Evolutionary conservation across 2,797 vertebrate species (phyloP), one percentile per base, ranked within the genome.

Genomic region (Synaphobranchus kaupii): DNA sequence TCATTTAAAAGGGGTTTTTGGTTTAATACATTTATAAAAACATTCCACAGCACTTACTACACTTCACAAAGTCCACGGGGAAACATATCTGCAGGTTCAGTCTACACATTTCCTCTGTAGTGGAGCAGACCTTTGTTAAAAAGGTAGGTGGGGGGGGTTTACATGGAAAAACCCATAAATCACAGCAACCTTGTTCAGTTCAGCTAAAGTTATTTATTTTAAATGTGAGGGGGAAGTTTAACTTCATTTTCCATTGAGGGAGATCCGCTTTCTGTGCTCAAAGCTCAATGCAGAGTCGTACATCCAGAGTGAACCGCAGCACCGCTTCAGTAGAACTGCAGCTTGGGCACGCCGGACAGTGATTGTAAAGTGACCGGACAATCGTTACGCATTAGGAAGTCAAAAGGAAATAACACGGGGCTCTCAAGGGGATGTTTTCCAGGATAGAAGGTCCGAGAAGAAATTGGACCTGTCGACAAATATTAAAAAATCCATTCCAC

Each of bases 51-150:
- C 28, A 86, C 86, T 87, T 88, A 85, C 86, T 25, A 85, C 83
- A 34, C 63, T 66, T 34, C 71, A 60, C 73, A 78, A 87, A n/a
- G 15, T 56, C 47, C 22, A 60, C 20, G 71, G 63, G 44, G 85
- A 86, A 85, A 86, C 54, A 8, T 83, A 89, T 89, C 86, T 84
- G 56, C 58, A 84, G 73, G 34, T 85, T 86, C 28, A 76, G 82
- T 86, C 88, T 86, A 89, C 85, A 89, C 89, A 89, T 90, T 91
- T 90, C 82, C 89, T 90, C 88, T 88, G 58, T 68, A 83, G 28
- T 83, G 71, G 82, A 81, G 54, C 31, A 84, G 22, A 68, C 34
- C 80, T 81, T 86, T 85, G 85, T 76, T 58, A 83, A 56, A 34
- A 31, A 83, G 60, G 58, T 81, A 78, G 68, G 82, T 73, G 83